Conservation (phyloP, 2,888 invertebrate genomes). For the Heliconius erato region DNA sequence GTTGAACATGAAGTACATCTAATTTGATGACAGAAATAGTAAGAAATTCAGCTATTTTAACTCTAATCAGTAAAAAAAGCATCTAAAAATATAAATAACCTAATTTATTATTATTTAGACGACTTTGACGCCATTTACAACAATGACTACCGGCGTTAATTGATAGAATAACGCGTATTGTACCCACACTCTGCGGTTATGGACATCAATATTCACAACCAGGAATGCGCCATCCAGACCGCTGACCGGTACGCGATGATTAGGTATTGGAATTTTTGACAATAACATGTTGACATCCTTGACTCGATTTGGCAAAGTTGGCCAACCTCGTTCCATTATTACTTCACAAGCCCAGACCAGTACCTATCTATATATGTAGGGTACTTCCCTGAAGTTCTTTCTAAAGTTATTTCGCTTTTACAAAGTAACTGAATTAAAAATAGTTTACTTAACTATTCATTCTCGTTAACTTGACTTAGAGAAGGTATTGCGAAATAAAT, state of each 20-base stretch:
- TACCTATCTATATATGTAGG: background rate
- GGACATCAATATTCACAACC: slow-evolving; percentile 22
- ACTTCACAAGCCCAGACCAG: background rate
- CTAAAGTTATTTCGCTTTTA: slow-evolving; percentile 9
- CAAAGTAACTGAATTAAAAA: no score
- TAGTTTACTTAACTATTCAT: no score
- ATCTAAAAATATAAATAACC: no score
- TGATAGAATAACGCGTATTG: background rate
- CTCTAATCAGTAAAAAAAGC: no score
- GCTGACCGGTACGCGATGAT: slow-evolving; percentile 40
- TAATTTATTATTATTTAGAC: no score
- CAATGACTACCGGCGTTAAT: background rate
- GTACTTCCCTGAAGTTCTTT: slow-evolving; percentile 8
- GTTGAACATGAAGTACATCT: no score
- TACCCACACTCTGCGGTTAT: slow-evolving; percentile 1
- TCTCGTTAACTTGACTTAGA: no score
- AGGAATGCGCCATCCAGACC: slow-evolving; percentile 31
- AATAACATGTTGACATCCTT: slow-evolving; percentile 30
- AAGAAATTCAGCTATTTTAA: no score
- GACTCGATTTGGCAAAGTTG: slow-evolving; percentile 24
- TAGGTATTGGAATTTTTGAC: slow-evolving; percentile 42
- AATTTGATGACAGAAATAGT: no score
- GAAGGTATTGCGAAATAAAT: no score
- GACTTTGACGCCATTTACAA: background rate
- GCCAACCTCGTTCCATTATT: slow-evolving; percentile 3